phyloP scores from a whole-genome alignment of 1,140 invertebrate genomes.

The Aphis gossypii region DNA sequence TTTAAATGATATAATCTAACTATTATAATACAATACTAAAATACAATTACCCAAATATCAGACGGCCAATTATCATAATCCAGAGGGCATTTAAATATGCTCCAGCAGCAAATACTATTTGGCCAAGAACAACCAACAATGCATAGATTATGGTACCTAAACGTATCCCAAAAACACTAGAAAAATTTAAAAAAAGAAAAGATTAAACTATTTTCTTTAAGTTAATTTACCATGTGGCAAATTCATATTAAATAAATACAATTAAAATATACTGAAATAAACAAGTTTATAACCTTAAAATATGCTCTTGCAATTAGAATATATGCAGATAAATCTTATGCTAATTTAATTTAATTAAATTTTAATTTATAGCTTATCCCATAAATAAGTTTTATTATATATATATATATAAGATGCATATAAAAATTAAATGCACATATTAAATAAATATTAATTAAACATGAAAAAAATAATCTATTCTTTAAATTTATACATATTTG shows the following conservation, averaged over 20 bases:
- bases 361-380: too few relatives aligned
- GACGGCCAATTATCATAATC: constrained; percentile 93
- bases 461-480: background rate
- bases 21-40: background rate
- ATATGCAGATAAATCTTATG: background rate
- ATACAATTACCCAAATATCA: constrained; percentile 88
- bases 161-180: constrained; percentile 89
- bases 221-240: background rate
- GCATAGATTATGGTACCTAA: constrained; percentile 92
- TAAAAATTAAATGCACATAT: background rate
- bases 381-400: too few relatives aligned
- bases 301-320: background rate
- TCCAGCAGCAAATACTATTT: constrained; percentile 86
- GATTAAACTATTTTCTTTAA: background rate
- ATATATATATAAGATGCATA: background rate
- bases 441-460: background rate
- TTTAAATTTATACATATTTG: background rate
- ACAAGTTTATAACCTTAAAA: background rate
- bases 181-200: constrained; percentile 62
- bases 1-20: background rate
- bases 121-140: constrained; percentile 81
- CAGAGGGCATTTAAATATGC: constrained; percentile 82
- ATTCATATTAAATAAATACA: background rate
- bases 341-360: too few relatives aligned
- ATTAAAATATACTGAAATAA: background rate